Base-by-base conservation (phyloP, 2,888 invertebrate species). In the Campoplex capitator region DNA sequence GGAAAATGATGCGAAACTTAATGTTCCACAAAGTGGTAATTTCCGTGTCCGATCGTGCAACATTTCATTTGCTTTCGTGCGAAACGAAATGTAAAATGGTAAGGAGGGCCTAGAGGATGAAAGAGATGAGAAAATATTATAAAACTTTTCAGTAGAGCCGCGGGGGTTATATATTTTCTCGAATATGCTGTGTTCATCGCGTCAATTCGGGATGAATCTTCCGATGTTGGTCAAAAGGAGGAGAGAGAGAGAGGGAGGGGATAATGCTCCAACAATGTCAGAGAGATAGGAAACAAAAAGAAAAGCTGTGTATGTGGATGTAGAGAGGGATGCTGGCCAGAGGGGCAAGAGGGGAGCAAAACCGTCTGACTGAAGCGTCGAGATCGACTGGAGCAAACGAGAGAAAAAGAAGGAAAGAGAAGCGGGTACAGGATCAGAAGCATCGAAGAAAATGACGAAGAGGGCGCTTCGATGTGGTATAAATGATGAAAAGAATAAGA, bases 391-490 rank as follows among this genome's bases (percentile, higher is more conserved):
- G 6, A 68, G 62, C 18, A 32, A 58, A 54, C 54, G 86, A 87
- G 84, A 83, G 78, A 89, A 88, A 89, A 82, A 88, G 88, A 86
- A 81, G 88, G 32, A 54, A 35, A 75, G 18, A 81, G 35, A 75
- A 79, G 56, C 48, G 74, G 56, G 67, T 42, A 38, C 23, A 4
- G 58, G 48, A 70, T 79, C 82, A 77, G 76, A 58, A 83, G 83
- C 76, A 68, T 68, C 54, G 84, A 73, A 87, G 87, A 88, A 88
- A 88, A 87, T 90, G 89, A 89, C 82, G 89, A 88, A 86, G 85
- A 89, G 89, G 79, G 88, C 78, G 89, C 84, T 62, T n/a, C 58
- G 71, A 58, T 62, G 62, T 79, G 58, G 71, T 71, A 71, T 18
- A 86, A 80, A 84, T 81, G 85, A 89, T 87, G 88, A 88, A 89